Conservation (phyloP, 2,113 vertebrate genomes). For the Gallinago paraguaiae region DNA sequence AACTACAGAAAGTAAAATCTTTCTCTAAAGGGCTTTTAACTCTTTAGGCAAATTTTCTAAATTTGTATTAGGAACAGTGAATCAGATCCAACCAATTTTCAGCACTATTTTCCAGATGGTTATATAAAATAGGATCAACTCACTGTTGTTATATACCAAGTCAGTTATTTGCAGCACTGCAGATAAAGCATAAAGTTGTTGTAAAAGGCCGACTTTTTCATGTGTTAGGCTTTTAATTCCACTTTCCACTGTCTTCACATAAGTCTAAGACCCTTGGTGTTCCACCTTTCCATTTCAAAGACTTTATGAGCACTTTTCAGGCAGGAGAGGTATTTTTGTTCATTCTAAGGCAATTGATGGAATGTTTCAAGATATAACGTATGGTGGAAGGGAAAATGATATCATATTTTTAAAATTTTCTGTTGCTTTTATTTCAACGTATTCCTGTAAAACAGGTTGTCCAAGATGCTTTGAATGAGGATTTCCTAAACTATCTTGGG, state of each 20-base stretch:
- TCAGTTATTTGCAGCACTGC: background rate
- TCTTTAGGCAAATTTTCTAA: background rate
- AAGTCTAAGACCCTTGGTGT: background rate
- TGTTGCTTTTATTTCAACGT: background rate
- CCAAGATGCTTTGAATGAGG: background rate
- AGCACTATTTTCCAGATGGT: background rate
- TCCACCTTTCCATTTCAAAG: conserved; percentile 19
- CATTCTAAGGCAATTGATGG: background rate
- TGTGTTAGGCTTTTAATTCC: background rate
- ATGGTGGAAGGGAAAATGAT: background rate
- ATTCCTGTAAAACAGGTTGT: background rate
- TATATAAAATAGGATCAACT: background rate
- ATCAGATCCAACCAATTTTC: background rate
- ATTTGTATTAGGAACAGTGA: background rate
- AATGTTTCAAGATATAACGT: background rate
- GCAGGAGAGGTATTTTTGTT: background rate
- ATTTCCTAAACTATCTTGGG: background rate
- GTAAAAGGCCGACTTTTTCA: conserved; percentile 5
- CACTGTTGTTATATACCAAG: background rate
- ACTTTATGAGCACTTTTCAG: background rate
- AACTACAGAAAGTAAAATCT: background rate
- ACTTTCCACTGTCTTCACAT: background rate
- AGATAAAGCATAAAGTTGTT: background rate
- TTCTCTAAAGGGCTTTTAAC: background rate
- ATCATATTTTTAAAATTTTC: background rate